These are phyloP conservation scores for Neogale vison DNA, from an alignment of 2,113 vertebrate genomes.

Conservation along the genomic window DNA sequence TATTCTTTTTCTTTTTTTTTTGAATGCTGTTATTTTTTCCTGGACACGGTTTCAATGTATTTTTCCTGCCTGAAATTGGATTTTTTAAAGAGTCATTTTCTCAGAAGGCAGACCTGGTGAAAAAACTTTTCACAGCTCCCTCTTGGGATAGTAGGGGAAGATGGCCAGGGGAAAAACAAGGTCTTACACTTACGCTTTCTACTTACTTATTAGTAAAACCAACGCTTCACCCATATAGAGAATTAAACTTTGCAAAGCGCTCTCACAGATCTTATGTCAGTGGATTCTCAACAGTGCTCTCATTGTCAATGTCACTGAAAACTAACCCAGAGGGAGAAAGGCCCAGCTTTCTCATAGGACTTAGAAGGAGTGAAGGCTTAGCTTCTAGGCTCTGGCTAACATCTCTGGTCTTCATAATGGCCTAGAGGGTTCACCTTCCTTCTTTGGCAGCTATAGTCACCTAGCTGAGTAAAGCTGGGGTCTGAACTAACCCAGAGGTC, in stretches of 20 bases:
- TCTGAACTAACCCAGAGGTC: not conserved
- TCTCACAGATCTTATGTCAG: not conserved
- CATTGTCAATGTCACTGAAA: not conserved
- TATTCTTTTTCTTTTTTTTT: not conserved
- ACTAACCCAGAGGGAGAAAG: not conserved
- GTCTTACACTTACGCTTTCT: not conserved
- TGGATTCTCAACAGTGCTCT: not conserved
- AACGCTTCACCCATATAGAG: not conserved
- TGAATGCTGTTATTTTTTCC: not conserved
- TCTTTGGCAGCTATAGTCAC: not conserved
- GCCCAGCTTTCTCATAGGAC: not conserved
- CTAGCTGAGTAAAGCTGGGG: not conserved
- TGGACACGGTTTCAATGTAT: not conserved
- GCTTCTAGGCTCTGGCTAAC: not conserved
- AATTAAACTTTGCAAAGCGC: slow-evolving; percentile 1
- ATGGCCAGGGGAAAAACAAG: not conserved
- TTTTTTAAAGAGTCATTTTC: slow-evolving; percentile 58
- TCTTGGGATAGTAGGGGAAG: not conserved
- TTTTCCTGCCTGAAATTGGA: slow-evolving; percentile 47
- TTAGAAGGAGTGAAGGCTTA: not conserved
- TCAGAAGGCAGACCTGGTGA: slow-evolving; percentile 14
- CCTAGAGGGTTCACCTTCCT: not conserved
- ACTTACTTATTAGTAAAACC: not conserved
- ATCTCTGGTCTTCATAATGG: not conserved
- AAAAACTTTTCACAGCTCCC: slow-evolving; percentile 2